A percentile compares a stretch with the other conserved stretches of the same genome.
Evolutionary conservation across 2,113 vertebrate genomes (phyloP).

Genomic region (Corythaeola cristata): DNA sequence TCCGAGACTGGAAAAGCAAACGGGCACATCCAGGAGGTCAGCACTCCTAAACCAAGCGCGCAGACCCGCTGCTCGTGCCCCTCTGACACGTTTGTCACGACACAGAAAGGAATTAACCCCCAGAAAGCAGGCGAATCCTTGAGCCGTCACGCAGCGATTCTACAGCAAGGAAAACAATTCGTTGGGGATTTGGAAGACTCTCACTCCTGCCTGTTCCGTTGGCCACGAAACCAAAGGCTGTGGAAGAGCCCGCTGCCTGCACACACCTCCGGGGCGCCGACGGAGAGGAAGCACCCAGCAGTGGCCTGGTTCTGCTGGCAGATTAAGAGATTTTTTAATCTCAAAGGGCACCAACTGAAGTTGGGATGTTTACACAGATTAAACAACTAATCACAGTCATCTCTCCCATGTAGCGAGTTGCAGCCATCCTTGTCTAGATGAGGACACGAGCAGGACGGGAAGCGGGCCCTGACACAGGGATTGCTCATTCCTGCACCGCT

Average conservation of each 20-base stretch:
- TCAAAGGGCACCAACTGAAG: background rate
- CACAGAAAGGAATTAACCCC: accelerated
- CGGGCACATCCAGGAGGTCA: background rate
- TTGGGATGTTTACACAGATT: background rate
- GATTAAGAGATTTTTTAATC: background rate
- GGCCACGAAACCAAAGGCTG: accelerated
- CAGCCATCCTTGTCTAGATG: background rate
- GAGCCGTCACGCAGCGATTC: accelerated
- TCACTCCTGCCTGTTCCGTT: background rate
- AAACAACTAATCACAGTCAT: background rate
- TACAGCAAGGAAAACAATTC: background rate
- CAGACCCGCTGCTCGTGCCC: background rate
- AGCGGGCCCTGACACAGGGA: background rate
- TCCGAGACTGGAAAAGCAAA: background rate
- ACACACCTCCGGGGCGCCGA: background rate
- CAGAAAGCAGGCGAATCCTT: background rate
- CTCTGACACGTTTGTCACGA: background rate
- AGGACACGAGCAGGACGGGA: background rate
- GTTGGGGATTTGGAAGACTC: background rate
- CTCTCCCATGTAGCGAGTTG: background rate
- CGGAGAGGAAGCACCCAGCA: background rate
- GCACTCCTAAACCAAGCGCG: background rate
- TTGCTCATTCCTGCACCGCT: background rate
- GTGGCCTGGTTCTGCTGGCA: background rate
- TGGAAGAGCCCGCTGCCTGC: background rate